phyloP scores from a whole-genome alignment of 1,140 invertebrate genomes.

The Teleogryllus occipitalis region DNA sequence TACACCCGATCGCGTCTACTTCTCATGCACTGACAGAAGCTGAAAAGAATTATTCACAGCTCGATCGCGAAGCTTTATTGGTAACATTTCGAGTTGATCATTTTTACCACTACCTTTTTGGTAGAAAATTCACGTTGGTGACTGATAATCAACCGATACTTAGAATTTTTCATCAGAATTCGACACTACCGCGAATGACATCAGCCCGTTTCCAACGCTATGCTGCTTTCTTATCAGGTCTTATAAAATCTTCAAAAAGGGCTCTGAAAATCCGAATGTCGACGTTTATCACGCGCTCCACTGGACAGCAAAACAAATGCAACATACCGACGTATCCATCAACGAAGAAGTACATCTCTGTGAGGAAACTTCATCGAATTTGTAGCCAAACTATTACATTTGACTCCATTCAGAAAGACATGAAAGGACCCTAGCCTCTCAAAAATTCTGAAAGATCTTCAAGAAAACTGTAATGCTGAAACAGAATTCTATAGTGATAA shows the following conservation, averaged over 20 bases:
- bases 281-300: too few relatives aligned
- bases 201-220: too few relatives aligned
- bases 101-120: constrained; percentile 38
- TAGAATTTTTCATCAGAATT: constrained; percentile 27
- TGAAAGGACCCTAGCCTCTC: too few relatives aligned
- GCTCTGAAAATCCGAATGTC: too few relatives aligned
- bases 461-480: neutral
- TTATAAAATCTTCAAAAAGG: too few relatives aligned
- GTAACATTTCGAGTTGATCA: constrained; percentile 33
- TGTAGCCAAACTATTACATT: too few relatives aligned
- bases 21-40: constrained; percentile 7
- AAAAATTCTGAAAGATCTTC: neutral
- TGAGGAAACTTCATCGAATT: too few relatives aligned
- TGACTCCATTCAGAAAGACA: too few relatives aligned
- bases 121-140: constrained; percentile 28
- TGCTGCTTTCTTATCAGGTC: too few relatives aligned
- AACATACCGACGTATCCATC: too few relatives aligned
- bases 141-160: constrained; percentile 34
- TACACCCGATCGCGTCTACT: constrained; percentile 12
- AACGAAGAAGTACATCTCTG: too few relatives aligned
- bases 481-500: neutral
- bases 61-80: constrained; percentile 14
- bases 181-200: neutral
- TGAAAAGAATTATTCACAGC: too few relatives aligned
- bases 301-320: neutral